These are phyloP conservation scores for Pseudoatta argentina DNA, from an alignment of 1,140 invertebrate species.

Conservation along the genomic window DNA sequence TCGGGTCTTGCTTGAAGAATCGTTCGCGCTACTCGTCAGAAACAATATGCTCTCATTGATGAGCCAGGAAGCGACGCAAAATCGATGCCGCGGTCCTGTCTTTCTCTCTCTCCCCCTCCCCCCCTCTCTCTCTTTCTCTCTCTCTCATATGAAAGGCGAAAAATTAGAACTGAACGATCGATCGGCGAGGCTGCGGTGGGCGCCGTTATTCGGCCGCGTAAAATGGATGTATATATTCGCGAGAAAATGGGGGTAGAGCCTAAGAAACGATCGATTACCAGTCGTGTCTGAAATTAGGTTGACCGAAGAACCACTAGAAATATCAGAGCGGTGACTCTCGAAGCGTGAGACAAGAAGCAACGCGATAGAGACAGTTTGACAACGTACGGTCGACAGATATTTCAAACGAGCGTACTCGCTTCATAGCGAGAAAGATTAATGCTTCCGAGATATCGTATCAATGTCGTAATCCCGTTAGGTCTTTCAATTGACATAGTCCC, in stretches of 20 bases:
- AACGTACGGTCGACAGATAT: slow-evolving; percentile 42
- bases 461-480: slow-evolving; percentile 26
- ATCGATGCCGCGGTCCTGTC: slow-evolving; percentile 19
- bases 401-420: slow-evolving; percentile 46
- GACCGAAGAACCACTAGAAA: slow-evolving; percentile 72
- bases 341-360: slow-evolving; percentile 46
- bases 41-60: slow-evolving; percentile 54
- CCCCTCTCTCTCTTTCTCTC: not conserved
- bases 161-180: slow-evolving; percentile 67
- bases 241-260: slow-evolving; percentile 46
- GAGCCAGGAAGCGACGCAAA: slow-evolving; percentile 38
- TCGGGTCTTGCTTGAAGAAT: slow-evolving; percentile 39
- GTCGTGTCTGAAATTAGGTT: slow-evolving; percentile 74
- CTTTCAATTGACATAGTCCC: slow-evolving; percentile 10
- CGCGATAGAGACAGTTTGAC: slow-evolving; percentile 63
- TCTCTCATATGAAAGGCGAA: slow-evolving; percentile 26
- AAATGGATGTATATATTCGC: slow-evolving; percentile 41
- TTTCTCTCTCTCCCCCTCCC: no score
- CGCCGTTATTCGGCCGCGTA: slow-evolving; percentile 51
- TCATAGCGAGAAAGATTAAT: slow-evolving; percentile 31
- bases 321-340: slow-evolving; percentile 16
- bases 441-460: slow-evolving; percentile 55
- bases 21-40: not conserved
- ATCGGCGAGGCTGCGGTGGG: slow-evolving; percentile 43
- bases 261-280: slow-evolving; percentile 73